Evolutionary conservation across 2,888 invertebrate genomes (phyloP).

Genomic region (Phrixothrix hirtus): DNA sequence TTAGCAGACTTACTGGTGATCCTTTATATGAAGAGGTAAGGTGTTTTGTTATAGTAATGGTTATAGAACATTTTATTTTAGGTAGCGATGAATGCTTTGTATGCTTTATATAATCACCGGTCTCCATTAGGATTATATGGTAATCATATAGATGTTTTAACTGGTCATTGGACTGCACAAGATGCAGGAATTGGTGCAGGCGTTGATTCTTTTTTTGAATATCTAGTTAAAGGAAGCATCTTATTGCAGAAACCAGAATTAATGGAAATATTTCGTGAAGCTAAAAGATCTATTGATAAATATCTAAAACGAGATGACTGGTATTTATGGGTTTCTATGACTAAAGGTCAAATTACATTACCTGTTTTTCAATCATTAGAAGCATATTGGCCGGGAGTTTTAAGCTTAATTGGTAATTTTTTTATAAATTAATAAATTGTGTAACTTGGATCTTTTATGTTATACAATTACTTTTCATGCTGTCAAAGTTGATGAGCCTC

Average conservation of each 20-base stretch:
- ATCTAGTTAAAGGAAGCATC: conserved; percentile 94
- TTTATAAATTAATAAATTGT: conserved; percentile 1
- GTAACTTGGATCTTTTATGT: no score
- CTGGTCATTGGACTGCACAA: conserved; percentile 95
- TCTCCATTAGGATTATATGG: conserved; percentile 90
- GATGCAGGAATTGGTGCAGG: conserved; percentile 78
- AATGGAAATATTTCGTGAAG: conserved; percentile 87
- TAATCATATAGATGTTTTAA: conserved; percentile 94
- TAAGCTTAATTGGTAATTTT: conserved; percentile 73
- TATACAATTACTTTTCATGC: no score
- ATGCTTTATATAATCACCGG: conserved; percentile 82
- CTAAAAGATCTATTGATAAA: conserved; percentile 75
- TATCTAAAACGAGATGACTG: conserved; percentile 93
- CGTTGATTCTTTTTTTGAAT: conserved; percentile 97
- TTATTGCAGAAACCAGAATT: conserved; percentile 88
- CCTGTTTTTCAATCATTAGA: conserved; percentile 99
- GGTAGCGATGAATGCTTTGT: conserved; percentile 89
- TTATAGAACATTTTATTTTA: conserved; percentile 44
- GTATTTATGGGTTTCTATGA: conserved; percentile 99
- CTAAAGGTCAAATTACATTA: conserved; percentile 90
- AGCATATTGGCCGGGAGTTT: conserved; percentile 97
- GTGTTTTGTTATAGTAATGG: neutral
- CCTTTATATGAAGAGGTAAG: conserved; percentile 87
- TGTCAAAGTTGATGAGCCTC: no score
- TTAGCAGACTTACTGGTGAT: conserved; percentile 91